Conservation (phyloP, 2,797 vertebrate genomes). For the Premnoplex brunnescens region DNA sequence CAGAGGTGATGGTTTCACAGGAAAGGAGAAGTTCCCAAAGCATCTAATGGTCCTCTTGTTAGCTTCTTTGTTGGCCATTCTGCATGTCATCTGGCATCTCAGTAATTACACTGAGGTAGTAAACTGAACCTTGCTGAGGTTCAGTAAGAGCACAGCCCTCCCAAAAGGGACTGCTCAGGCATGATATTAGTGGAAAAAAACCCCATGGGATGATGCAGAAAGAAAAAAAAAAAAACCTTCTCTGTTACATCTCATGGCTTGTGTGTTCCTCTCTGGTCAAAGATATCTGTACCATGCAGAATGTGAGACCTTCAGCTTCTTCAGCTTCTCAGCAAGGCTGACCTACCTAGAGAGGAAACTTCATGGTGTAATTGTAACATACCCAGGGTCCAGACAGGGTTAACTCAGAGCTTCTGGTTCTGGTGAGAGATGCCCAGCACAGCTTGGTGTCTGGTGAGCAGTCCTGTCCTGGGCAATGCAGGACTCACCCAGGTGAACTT, state of each 20-base stretch:
- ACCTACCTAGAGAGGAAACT: background rate
- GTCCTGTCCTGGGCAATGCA: background rate
- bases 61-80: background rate
- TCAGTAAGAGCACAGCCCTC: background rate
- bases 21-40: background rate
- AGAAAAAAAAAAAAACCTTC: background rate
- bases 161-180: background rate
- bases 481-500: background rate
- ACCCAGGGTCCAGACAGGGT: background rate
- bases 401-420: background rate
- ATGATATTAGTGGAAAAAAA: background rate
- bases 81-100: conserved; percentile 14
- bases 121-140: background rate
- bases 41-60: conserved; percentile 21
- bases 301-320: background rate
- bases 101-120: background rate
- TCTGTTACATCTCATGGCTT: background rate
- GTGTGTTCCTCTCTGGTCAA: background rate
- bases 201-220: background rate
- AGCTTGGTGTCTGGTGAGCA: background rate
- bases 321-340: background rate
- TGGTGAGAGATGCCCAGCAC: background rate
- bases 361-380: background rate
- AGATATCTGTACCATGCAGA: background rate
- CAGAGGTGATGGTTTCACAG: background rate